phyloP scores from a whole-genome alignment of 2,888 invertebrate genomes.

The Caenorhabditis sp. region DNA sequence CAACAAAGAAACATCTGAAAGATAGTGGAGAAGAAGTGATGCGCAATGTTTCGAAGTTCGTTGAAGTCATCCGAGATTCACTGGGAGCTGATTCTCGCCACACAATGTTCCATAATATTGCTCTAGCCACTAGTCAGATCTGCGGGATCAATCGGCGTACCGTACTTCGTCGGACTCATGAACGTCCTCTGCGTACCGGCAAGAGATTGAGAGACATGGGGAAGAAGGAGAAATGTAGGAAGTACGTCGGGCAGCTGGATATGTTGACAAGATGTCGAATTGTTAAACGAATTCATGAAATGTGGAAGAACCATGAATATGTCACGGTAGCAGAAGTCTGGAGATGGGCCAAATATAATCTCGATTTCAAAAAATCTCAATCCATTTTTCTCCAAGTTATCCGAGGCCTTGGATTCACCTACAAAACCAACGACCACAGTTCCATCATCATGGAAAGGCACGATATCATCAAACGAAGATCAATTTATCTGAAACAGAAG shows the following conservation, averaged over 20 bases:
- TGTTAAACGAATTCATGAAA: background rate
- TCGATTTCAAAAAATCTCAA: background rate
- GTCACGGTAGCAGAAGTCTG: background rate
- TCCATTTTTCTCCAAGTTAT: background rate
- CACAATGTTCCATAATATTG: background rate
- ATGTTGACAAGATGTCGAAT: background rate
- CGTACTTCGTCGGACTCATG: background rate
- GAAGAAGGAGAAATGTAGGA: background rate
- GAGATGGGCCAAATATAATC: background rate
- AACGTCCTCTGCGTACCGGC: background rate
- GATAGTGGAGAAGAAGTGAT: background rate
- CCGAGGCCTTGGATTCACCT: background rate
- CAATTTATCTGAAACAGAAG: background rate
- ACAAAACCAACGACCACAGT: background rate
- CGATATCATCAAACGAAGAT: background rate
- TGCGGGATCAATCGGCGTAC: background rate
- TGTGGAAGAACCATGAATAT: background rate
- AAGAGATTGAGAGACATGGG: background rate
- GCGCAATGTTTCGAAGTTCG: background rate
- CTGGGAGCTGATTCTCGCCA: background rate
- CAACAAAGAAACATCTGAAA: background rate
- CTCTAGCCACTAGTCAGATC: background rate
- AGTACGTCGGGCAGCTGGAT: background rate
- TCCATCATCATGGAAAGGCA: background rate
- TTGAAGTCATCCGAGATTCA: background rate